Percentiles rank a stretch among this genome's conserved stretches.
phyloP scores from a whole-genome alignment of 2,797 vertebrate genomes.

The Sebastes kiyomatsui region DNA sequence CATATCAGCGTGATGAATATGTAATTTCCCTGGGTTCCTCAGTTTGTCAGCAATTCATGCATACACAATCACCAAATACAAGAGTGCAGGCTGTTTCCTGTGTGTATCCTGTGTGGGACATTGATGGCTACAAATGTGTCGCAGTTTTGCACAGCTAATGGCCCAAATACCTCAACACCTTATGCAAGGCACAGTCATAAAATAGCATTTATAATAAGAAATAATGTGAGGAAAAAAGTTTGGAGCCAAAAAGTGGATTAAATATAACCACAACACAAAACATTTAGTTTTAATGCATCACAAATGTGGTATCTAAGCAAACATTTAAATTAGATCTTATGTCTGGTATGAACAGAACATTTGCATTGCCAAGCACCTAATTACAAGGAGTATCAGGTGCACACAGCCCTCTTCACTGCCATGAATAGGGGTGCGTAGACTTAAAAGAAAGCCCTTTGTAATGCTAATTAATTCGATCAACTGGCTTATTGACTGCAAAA shows the following conservation, averaged over 20 bases:
- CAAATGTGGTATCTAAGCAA: background rate
- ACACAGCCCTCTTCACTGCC: conserved; percentile 40
- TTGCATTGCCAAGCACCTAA: conserved; percentile 66
- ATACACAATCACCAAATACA: conserved; percentile 48
- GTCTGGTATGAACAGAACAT: conserved; percentile 42
- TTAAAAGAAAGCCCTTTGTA: conserved; percentile 71
- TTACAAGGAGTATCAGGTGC: conserved; percentile 62
- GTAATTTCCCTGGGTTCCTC: conserved; percentile 58
- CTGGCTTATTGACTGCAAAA: conserved; percentile 77
- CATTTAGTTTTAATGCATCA: background rate
- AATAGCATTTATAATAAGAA: background rate
- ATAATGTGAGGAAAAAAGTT: background rate
- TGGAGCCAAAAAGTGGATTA: background rate
- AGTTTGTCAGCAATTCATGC: conserved; percentile 46
- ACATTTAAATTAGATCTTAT: conserved; percentile 22
- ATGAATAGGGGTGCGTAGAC: conserved; percentile 44
- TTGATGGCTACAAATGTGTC: background rate
- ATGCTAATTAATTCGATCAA: conserved; percentile 75
- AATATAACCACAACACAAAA: background rate
- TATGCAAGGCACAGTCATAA: background rate
- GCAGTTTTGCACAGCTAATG: background rate
- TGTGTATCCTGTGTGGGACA: conserved; percentile 7
- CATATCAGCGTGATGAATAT: conserved; percentile 58
- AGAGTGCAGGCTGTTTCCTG: conserved; percentile 45
- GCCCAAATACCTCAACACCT: conserved; percentile 9